Evolutionary conservation across 2,888 invertebrate species (phyloP).

Genomic region (Sclerodermus sp.): DNA sequence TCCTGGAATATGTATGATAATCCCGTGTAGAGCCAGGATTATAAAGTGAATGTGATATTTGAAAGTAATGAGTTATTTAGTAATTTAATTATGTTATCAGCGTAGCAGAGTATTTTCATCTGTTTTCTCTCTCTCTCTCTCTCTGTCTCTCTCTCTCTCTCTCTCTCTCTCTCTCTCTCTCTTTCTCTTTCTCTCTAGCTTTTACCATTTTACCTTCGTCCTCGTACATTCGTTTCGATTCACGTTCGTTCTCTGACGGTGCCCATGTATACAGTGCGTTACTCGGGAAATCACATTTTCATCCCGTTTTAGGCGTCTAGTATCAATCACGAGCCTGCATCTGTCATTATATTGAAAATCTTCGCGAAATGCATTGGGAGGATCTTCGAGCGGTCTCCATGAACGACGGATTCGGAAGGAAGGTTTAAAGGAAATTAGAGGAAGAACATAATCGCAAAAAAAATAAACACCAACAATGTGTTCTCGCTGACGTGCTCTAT

Average conservation of each 20-base stretch:
- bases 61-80: slow-evolving; percentile 2
- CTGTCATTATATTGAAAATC: neutral
- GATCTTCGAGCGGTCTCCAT: neutral
- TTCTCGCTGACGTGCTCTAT: slow-evolving; percentile 2
- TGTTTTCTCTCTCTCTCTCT: too few relatives aligned
- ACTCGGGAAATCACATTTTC: too few relatives aligned
- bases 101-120: too few relatives aligned
- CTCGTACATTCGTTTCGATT: too few relatives aligned
- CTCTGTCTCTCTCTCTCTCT: too few relatives aligned
- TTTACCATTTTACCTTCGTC: too few relatives aligned
- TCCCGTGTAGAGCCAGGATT: neutral
- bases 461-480: slow-evolving; percentile 7
- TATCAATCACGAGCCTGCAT: too few relatives aligned
- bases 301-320: too few relatives aligned
- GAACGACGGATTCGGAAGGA: neutral
- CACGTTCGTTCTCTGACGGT: too few relatives aligned
- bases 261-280: too few relatives aligned
- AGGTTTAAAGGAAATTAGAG: slow-evolving; percentile 2
- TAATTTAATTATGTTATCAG: slow-evolving; percentile 2
- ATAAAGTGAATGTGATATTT: slow-evolving; percentile 1
- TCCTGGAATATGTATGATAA: neutral
- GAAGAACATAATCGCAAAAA: neutral
- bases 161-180: too few relatives aligned
- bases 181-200: too few relatives aligned
- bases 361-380: neutral